Evolutionary conservation across 1,140 invertebrate genomes (phyloP).

Genomic region (Drosophila kohkoa): DNA sequence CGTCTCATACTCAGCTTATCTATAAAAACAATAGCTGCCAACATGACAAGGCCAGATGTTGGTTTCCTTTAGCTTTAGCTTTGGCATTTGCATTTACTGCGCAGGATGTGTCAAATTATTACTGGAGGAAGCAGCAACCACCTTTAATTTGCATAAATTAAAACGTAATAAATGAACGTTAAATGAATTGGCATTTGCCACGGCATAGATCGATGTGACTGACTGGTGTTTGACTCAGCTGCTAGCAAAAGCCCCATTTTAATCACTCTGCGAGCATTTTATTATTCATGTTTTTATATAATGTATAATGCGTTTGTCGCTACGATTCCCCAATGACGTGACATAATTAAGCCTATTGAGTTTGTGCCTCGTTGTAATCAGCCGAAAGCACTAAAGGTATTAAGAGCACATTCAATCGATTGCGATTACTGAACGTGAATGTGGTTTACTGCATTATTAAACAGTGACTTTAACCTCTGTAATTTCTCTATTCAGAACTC

Average conservation of each 20-base stretch:
- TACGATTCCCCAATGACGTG: conserved; percentile 11
- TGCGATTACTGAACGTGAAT: not conserved
- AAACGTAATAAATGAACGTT: conserved; percentile 57
- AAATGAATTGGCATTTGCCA: conserved; percentile 63
- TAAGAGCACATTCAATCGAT: not conserved
- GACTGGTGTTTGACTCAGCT: not conserved
- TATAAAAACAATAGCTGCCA: not conserved
- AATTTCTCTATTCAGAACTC: too few species aligned
- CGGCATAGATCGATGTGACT: conserved; percentile 7
- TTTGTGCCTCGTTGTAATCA: not conserved
- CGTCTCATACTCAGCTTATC: too few species aligned
- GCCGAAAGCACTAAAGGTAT: not conserved
- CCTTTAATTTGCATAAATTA: conserved; percentile 68
- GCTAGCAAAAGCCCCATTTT: not conserved
- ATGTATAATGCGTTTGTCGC: conserved; percentile 6
- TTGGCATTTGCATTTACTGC: conserved; percentile 9
- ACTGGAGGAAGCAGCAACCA: conserved; percentile 4
- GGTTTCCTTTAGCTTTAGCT: not conserved
- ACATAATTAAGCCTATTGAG: conserved; percentile 19
- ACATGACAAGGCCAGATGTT: not conserved
- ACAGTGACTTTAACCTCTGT: too few species aligned
- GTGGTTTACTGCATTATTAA: too few species aligned
- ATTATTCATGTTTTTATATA: not conserved
- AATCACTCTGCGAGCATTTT: not conserved
- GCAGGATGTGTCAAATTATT: conserved; percentile 42